Percentiles rank a stretch among this genome's conserved stretches.
phyloP scores from a whole-genome alignment of 2,888 invertebrate species.

The Julus scanicus region DNA sequence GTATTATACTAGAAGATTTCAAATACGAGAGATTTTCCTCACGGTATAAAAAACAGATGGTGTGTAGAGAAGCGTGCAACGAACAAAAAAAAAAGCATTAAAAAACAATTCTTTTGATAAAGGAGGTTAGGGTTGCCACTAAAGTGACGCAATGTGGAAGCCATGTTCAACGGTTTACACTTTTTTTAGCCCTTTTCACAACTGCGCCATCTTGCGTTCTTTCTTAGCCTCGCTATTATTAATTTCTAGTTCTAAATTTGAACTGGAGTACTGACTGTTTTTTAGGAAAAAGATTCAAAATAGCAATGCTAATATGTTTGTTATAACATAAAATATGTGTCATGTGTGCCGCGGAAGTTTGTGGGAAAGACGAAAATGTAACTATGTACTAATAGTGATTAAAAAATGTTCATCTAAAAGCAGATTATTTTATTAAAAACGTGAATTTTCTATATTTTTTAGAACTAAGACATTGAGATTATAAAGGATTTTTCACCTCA shows the following conservation, averaged over 20 bases:
- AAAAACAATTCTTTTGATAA: conserved; percentile 43
- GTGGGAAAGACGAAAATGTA: background rate
- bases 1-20: conserved; percentile 25
- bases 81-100: conserved; percentile 43
- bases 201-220: background rate
- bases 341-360: background rate
- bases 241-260: background rate
- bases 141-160: conserved; percentile 31
- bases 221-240: background rate
- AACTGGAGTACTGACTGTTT: background rate
- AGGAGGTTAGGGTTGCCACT: conserved; percentile 45
- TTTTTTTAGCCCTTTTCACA: conserved; percentile 5
- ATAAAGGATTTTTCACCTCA: too few relatives aligned
- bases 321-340: background rate
- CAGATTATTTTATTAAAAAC: too few relatives aligned
- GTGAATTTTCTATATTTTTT: too few relatives aligned
- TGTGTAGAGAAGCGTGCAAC: conserved; percentile 47
- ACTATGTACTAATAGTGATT: background rate
- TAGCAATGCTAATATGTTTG: background rate
- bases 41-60: conserved; percentile 43
- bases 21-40: conserved; percentile 43
- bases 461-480: too few relatives aligned
- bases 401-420: too few relatives aligned
- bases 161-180: background rate
- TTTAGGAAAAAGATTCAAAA: background rate